A percentile compares a stretch with the other conserved stretches of the same genome.
phyloP scores from a whole-genome alignment of 1,140 invertebrate species.

The Ips nitidus region DNA sequence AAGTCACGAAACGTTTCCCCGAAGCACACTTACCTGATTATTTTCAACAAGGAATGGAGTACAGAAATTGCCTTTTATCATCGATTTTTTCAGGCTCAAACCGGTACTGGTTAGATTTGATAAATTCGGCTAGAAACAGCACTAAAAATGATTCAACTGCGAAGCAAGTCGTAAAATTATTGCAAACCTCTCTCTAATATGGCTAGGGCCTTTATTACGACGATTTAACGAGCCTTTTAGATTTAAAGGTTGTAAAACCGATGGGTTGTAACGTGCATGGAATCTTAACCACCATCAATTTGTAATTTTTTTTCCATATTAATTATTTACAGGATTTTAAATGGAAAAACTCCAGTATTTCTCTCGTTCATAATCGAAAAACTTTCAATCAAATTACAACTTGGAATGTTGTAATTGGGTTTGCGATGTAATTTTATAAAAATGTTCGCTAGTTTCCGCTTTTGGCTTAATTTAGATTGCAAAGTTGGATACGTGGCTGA shows the following conservation, averaged over 20 bases:
- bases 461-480: no score
- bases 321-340: no score
- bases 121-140: background rate
- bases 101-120: background rate
- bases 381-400: no score
- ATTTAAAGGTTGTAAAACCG: constrained; percentile 14
- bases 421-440: no score
- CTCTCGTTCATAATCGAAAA: no score
- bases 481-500: no score
- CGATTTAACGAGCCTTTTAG: constrained; percentile 9
- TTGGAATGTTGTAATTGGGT: no score
- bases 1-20: background rate
- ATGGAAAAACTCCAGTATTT: no score
- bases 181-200: constrained; percentile 1
- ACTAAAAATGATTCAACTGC: background rate
- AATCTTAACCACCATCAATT: background rate
- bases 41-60: background rate
- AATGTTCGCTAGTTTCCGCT: no score
- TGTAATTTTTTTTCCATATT: no score
- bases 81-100: background rate
- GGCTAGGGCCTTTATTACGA: constrained; percentile 12
- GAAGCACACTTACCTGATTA: background rate
- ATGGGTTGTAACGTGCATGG: constrained; percentile 6
- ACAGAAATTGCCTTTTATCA: background rate
- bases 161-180: constrained; percentile 12